Conservation (phyloP, 2,113 vertebrate genomes). For the Notiomystis cincta region DNA sequence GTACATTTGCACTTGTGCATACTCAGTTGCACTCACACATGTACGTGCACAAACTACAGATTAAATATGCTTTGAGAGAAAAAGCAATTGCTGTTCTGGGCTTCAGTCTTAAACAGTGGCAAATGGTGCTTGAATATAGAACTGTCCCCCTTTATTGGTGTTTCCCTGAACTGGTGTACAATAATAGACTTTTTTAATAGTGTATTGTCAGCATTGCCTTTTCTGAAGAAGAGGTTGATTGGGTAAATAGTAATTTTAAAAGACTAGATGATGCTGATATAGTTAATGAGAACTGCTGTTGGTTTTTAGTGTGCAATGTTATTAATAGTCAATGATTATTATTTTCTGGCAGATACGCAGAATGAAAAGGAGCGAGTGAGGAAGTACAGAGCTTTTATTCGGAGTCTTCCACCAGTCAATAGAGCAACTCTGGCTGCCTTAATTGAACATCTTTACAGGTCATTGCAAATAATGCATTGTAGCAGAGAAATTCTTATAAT, state of each 20-base stretch:
- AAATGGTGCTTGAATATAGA: neutral
- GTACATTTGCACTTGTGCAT: neutral
- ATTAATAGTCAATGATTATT: neutral
- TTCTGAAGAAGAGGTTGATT: neutral
- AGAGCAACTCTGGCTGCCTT: slow-evolving; percentile 86
- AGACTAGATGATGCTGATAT: neutral
- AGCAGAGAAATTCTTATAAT: neutral
- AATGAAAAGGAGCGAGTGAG: slow-evolving; percentile 81
- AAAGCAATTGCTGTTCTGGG: neutral
- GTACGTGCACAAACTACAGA: neutral
- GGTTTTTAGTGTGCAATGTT: neutral
- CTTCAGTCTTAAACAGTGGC: neutral
- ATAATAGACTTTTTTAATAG: neutral
- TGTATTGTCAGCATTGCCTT: neutral
- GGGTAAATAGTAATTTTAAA: neutral
- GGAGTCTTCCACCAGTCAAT: slow-evolving; percentile 83
- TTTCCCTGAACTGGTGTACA: neutral
- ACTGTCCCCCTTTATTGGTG: neutral
- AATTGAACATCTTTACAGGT: slow-evolving; percentile 96
- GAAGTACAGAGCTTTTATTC: slow-evolving; percentile 89
- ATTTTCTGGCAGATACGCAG: slow-evolving; percentile 76
- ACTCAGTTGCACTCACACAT: fast-evolving
- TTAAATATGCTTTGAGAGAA: neutral
- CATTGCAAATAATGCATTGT: neutral
- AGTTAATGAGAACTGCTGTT: neutral